These are phyloP conservation scores for Drosophila borborema DNA, from an alignment of 2,888 invertebrate species.

Conservation along the genomic window DNA sequence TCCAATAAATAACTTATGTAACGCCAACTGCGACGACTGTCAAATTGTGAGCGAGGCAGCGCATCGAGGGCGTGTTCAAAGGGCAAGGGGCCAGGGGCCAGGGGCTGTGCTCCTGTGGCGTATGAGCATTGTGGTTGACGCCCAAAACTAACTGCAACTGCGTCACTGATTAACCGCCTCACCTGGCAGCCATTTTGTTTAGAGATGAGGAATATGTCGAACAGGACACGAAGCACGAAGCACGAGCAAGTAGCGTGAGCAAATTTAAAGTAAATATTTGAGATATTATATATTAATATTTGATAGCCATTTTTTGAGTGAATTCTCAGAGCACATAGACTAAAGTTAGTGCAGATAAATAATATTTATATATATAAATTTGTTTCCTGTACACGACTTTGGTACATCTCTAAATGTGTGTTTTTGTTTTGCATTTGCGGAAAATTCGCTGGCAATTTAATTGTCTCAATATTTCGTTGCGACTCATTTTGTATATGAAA, in stretches of 20 bases:
- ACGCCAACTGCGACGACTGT: constrained; percentile 58
- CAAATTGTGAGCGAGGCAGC: constrained; percentile 18
- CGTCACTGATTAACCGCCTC: constrained; percentile 18
- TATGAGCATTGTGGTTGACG: constrained; percentile 50
- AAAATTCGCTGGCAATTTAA: constrained; percentile 52
- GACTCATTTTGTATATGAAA: constrained; percentile 25
- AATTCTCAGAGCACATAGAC: no score
- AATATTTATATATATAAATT: neutral
- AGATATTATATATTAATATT: no score
- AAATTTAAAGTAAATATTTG: neutral
- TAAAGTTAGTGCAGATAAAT: no score
- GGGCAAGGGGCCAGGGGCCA: neutral
- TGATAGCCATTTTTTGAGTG: no score
- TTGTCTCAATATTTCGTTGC: constrained; percentile 55
- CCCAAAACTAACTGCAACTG: constrained; percentile 42
- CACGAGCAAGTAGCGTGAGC: neutral
- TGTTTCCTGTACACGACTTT: neutral
- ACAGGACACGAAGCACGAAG: neutral
- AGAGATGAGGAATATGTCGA: neutral
- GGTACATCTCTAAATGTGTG: constrained; percentile 2
- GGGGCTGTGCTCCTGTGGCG: constrained; percentile 17
- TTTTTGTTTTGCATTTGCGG: neutral
- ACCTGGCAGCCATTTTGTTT: constrained; percentile 15
- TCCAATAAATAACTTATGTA: constrained; percentile 71
- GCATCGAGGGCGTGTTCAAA: neutral